Base-by-base conservation (phyloP, 2,797 vertebrate genomes). In the Cirrhinus mrigala region DNA sequence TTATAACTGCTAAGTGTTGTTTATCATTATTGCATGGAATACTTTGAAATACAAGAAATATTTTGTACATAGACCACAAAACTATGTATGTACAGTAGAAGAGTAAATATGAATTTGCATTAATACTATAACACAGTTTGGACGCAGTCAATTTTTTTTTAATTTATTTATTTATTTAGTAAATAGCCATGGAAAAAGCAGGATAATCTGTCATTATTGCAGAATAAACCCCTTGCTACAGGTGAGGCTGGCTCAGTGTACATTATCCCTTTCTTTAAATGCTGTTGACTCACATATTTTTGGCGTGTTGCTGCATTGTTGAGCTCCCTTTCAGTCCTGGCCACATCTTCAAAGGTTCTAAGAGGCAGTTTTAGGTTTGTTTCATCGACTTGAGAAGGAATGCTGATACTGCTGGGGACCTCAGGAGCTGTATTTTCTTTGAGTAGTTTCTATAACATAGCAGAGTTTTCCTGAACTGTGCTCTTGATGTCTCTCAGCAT, bases 381-480 rank as follows among this genome's bases (percentile, higher is more conserved):
- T 12, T 22, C 5, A 69, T 10, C 0, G 1, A n/a, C 14, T 69
- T 24, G 40, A 33, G 20, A n/a, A 20, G 29, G 44, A 7, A 15
- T 3, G 14, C 24, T 37, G 8, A 29, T 81, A 48, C 64, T 33
- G 29, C 27, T 52, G 27, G 62, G 27, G 37, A 12, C 37, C 9
- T 70, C 68, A 14, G 60, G 48, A 29, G 33, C 44, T 1, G 24
- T 64, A 8, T 11, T n/a, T 0, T 70, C 62, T 78, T 54, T 70
- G 3, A 84, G 1, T 46, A 78, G 66, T n/a, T 84, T 68, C 12
- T 58, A 44, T 44, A 84, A 48, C 82, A 78, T 84, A n/a, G 12
- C 7, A 16, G 74, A 70, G 66, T 84, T 84, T 54, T 84, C 18
- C 37, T 70, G 20, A 46, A 84, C 82, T 3, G 27, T 84, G 5